Conservation (phyloP, 92 coral and sea anemone species). For the Phenganax stokvisi region DNA sequence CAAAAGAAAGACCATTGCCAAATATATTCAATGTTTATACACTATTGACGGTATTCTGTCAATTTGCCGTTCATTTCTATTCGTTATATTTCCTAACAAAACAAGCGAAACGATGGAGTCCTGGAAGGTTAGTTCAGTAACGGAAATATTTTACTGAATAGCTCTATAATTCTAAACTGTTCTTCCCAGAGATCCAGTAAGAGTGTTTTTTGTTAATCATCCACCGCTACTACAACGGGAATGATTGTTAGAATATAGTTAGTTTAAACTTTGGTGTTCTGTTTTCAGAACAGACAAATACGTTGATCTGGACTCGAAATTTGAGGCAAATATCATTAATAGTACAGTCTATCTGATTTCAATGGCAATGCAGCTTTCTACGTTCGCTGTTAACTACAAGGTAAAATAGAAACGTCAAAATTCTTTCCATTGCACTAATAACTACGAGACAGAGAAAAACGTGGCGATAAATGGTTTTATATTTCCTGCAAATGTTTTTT, state of each 20-base stretch:
- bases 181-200: no score
- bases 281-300: constrained; percentile 57
- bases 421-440: neutral
- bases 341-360: constrained; percentile 95
- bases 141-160: neutral
- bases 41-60: constrained; percentile 70
- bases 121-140: constrained; percentile 54
- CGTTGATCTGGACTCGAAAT: constrained; percentile 86
- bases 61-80: constrained; percentile 90
- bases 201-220: neutral
- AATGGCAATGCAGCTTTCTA: constrained; percentile 86
- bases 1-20: constrained; percentile 90
- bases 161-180: no score
- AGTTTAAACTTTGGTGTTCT: neutral
- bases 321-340: constrained; percentile 86
- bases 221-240: neutral
- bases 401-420: constrained; percentile 32
- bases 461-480: neutral
- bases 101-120: constrained; percentile 87
- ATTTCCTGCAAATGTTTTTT: neutral
- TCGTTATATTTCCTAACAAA: constrained; percentile 72
- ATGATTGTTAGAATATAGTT: no score
- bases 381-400: constrained; percentile 95
- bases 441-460: neutral
- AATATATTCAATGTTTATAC: constrained; percentile 91